phyloP scores from a whole-genome alignment of 2,888 invertebrate genomes.

The Linnaemya tessellans region DNA sequence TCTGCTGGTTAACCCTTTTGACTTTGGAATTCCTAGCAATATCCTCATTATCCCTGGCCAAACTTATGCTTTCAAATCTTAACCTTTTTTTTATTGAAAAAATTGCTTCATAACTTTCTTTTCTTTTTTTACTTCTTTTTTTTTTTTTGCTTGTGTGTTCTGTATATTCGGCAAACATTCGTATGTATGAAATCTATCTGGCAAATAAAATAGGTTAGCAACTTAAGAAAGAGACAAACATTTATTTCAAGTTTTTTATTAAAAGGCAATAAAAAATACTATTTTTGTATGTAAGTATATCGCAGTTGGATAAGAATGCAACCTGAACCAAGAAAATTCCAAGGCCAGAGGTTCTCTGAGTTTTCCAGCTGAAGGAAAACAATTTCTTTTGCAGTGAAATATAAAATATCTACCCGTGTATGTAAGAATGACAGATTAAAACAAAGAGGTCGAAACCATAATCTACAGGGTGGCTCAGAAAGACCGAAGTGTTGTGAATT shows the following conservation, averaged over 20 bases:
- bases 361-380: no score
- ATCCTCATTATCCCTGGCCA: slow-evolving; percentile 70
- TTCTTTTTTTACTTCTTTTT: neutral
- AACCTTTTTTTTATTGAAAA: slow-evolving; percentile 63
- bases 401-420: no score
- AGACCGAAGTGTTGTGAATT: no score
- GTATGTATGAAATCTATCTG: slow-evolving; percentile 56
- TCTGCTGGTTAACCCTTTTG: slow-evolving; percentile 65
- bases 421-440: no score
- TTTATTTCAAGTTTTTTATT: neutral
- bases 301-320: no score
- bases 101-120: slow-evolving; percentile 28
- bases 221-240: slow-evolving; percentile 8
- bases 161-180: no score
- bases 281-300: no score
- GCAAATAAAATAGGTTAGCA: slow-evolving; percentile 37
- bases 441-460: no score
- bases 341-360: no score
- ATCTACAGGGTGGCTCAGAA: no score
- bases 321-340: no score
- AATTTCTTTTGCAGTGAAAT: no score
- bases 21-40: slow-evolving; percentile 69
- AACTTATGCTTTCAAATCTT: slow-evolving; percentile 70
- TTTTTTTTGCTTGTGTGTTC: neutral
- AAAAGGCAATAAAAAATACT: neutral